Conservation (phyloP, 2,888 invertebrate genomes). For the Agonopterix subpropinquella region DNA sequence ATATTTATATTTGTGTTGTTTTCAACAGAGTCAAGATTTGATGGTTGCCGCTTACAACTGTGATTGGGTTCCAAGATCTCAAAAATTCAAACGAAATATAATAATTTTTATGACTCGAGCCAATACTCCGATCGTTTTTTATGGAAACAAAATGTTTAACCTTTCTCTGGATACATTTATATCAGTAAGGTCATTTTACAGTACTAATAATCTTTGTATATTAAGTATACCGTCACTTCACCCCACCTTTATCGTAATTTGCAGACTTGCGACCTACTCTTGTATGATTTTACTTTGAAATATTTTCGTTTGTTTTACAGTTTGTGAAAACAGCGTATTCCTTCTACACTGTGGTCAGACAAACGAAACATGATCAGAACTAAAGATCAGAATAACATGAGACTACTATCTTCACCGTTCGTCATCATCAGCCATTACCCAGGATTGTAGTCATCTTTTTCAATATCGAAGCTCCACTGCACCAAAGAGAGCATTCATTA, state of each 20-base stretch:
- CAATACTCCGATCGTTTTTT: slow-evolving; percentile 33
- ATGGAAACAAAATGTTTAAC: slow-evolving; percentile 44
- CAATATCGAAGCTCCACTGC: no score
- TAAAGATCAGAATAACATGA: neutral
- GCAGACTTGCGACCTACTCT: no score
- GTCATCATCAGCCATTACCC: no score
- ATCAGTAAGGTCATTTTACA: slow-evolving; percentile 26
- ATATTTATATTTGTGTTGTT: neutral
- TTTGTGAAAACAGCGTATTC: slow-evolving; percentile 59
- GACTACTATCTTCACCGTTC: no score
- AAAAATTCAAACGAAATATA: slow-evolving; percentile 38
- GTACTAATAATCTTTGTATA: no score
- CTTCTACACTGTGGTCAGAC: slow-evolving; percentile 49
- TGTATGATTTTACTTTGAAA: neutral
- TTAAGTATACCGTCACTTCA: no score
- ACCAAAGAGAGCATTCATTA: no score
- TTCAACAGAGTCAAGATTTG: slow-evolving; percentile 37
- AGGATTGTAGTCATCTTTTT: no score
- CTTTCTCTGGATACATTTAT: slow-evolving; percentile 43
- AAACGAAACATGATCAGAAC: slow-evolving; percentile 18
- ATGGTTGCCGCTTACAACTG: slow-evolving; percentile 39
- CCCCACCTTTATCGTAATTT: no score
- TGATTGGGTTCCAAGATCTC: slow-evolving; percentile 45
- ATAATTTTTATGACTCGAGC: slow-evolving; percentile 39
- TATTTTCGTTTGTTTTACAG: slow-evolving; percentile 29